These are phyloP conservation scores for Drosophila greeni DNA, from an alignment of 2,888 invertebrate species.

Conservation along the genomic window DNA sequence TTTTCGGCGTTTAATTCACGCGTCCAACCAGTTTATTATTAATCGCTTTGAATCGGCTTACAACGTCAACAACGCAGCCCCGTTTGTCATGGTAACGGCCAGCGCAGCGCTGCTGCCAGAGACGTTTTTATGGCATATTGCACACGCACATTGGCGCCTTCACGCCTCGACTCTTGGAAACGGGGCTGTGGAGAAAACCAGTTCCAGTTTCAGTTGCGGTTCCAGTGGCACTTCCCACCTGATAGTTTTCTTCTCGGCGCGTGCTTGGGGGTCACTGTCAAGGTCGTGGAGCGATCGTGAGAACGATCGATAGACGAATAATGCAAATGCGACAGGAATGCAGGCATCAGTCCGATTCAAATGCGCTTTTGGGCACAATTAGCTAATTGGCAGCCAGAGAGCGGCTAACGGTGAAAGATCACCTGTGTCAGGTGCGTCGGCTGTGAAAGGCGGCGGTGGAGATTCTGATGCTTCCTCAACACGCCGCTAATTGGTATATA, in stretches of 20 bases:
- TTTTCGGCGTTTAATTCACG: conserved; percentile 27
- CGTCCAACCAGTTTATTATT: conserved; percentile 40
- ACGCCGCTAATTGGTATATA: conserved; percentile 69
- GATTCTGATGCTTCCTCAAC: conserved; percentile 63
- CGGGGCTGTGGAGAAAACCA: conserved; percentile 38
- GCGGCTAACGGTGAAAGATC: conserved; percentile 56
- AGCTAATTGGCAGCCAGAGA: conserved; percentile 53
- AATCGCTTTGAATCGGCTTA: conserved; percentile 31
- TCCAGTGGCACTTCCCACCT: conserved; percentile 21
- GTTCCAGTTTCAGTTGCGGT: conserved; percentile 55
- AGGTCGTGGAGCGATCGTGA: conserved; percentile 60
- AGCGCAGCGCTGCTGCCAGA: conserved; percentile 20
- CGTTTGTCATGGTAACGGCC: conserved; percentile 51
- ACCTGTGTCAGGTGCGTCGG: conserved; percentile 35
- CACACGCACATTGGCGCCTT: conserved; percentile 68
- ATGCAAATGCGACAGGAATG: conserved; percentile 70
- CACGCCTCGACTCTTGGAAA: conserved; percentile 27
- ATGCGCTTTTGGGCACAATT: conserved; percentile 70
- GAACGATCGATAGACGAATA: conserved; percentile 41
- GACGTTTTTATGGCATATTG: conserved; percentile 44
- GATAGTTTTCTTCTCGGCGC: conserved; percentile 61
- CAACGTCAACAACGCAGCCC: conserved; percentile 36
- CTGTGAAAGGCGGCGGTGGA: conserved; percentile 48
- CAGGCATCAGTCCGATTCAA: conserved; percentile 49
- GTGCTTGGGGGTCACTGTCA: conserved; percentile 59